These are phyloP conservation scores for Siniperca knerii DNA, from an alignment of 2,113 vertebrate species.

Conservation along the genomic window DNA sequence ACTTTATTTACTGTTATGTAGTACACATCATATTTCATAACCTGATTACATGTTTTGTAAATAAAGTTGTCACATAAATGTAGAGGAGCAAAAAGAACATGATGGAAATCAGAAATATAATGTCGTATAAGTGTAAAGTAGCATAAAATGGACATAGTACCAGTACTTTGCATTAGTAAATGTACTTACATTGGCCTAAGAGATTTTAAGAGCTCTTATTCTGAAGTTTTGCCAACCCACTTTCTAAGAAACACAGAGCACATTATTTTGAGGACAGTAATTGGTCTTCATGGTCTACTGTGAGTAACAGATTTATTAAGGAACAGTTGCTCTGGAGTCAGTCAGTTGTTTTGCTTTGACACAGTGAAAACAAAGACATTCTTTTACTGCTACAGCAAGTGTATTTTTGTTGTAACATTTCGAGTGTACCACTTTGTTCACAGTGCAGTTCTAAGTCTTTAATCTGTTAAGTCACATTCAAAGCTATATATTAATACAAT, in stretches of 20 bases:
- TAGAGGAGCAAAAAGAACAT: not conserved
- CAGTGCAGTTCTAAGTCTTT: not conserved
- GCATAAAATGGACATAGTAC: not conserved
- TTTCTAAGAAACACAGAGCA: slow-evolving; percentile 10
- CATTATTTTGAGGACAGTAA: slow-evolving; percentile 24
- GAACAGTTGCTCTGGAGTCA: slow-evolving; percentile 36
- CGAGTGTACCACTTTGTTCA: not conserved
- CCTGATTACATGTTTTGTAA: not conserved
- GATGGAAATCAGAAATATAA: not conserved
- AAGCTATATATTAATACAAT: not conserved
- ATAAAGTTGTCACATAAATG: not conserved
- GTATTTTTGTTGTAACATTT: slow-evolving; percentile 28
- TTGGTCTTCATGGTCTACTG: slow-evolving; percentile 16
- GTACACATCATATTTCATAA: not conserved
- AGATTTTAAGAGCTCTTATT: slow-evolving; percentile 5
- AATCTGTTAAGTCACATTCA: not conserved
- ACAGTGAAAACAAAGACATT: slow-evolving; percentile 33
- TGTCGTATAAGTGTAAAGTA: not conserved
- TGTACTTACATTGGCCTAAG: not conserved
- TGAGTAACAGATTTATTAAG: slow-evolving; percentile 41
- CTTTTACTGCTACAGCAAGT: slow-evolving; percentile 3
- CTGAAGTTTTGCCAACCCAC: slow-evolving; percentile 14
- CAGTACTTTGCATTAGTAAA: not conserved
- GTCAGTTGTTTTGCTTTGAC: slow-evolving; percentile 31
- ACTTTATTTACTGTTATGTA: not conserved